Percentiles rank a stretch among this genome's conserved stretches.
These are phyloP conservation scores for Coracopsis vasa DNA, from an alignment of 2,113 vertebrate genomes.

Conservation along the genomic window DNA sequence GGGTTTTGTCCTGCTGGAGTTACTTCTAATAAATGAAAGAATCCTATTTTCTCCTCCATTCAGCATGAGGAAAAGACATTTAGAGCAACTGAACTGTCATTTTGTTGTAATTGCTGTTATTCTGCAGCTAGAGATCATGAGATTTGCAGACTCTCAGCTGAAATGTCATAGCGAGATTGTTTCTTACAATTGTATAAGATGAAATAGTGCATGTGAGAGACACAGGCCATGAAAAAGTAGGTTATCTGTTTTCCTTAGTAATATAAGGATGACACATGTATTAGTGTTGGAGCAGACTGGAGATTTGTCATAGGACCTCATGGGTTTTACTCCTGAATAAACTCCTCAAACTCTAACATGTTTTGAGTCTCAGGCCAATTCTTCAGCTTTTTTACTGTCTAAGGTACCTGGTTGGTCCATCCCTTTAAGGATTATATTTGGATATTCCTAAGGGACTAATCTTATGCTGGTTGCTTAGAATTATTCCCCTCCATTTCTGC, in stretches of 20 bases:
- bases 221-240: not conserved
- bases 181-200: not conserved
- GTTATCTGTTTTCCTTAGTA: not conserved
- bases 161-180: not conserved
- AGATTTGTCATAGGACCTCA: not conserved
- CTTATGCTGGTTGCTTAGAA: not conserved
- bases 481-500: not conserved
- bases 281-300: not conserved
- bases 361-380: not conserved
- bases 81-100: not conserved
- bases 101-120: conserved; percentile 2
- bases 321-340: not conserved
- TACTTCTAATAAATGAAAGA: not conserved
- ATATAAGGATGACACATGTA: not conserved
- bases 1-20: not conserved
- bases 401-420: not conserved
- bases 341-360: not conserved
- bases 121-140: not conserved
- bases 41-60: not conserved
- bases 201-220: not conserved
- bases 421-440: not conserved
- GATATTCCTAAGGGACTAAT: not conserved
- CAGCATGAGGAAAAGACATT: not conserved
- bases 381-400: not conserved
- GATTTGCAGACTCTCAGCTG: not conserved